Evolutionary conservation across 1,140 invertebrate genomes (phyloP), one percentile per base, ranked within the genome.

Genomic region (Drosophila melanogaster): DNA sequence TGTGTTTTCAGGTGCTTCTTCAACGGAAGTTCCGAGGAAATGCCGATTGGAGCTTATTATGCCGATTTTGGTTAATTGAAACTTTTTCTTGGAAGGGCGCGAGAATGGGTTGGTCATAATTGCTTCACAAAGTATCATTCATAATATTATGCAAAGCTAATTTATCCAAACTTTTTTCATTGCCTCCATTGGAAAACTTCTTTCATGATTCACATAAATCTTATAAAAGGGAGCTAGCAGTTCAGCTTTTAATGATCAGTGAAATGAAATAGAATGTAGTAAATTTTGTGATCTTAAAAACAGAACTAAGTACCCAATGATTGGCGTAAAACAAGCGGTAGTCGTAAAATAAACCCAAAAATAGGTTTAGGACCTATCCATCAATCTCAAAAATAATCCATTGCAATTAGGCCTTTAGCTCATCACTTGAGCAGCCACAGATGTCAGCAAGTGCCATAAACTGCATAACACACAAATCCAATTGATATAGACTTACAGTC

Each of bases 1-100:
- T 75, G 79, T 69, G 75, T 79, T 69, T 87, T 87, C 83, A 78
- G 75, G 70, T 84, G 80, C 55, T 58, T 55, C 7, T 30, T 19
- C 43, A 62, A 47, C 83, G 81, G 81, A 84, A 86, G 73, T 75
- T 78, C 35, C 17, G 53, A 12, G 53, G 51, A 74, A 57, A 19
- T 17, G 56, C n/a, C n/a, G n/a, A n/a, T n/a, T n/a, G n/a, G n/a
- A n/a, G n/a, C n/a, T n/a, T n/a, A n/a, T n/a, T n/a, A n/a, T n/a
- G n/a, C n/a, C n/a, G n/a, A n/a, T 59, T 37, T 26, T 49, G 8
- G 15, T 43, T 62, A 15, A 55, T 56, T 22, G 55, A 11, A 30
- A 33, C 26, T 10, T 3, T n/a, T 66, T 69, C 66, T 35, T 6
- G 5, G 59, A 64, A 75, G 24, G 19, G n/a, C 51, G 7, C 50